A percentile compares a stretch with the other conserved stretches of the same genome.
These are phyloP conservation scores for Drosophila putrida DNA, from an alignment of 2,888 invertebrate genomes.

Conservation along the genomic window DNA sequence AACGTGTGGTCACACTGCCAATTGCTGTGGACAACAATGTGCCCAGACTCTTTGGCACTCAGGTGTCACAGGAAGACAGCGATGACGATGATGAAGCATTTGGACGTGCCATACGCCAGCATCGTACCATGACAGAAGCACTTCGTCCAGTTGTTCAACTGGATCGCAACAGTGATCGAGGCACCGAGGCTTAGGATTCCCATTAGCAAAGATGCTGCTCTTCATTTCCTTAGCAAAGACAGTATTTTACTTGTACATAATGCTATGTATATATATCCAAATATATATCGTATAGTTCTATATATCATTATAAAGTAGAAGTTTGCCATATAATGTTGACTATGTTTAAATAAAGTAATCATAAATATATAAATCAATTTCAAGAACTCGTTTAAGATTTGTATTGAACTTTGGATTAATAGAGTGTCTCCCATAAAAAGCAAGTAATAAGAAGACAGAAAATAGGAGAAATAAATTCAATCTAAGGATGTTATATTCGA, in stretches of 20 bases:
- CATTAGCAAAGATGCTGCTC: slow-evolving; percentile 57
- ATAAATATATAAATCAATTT: slow-evolving; percentile 6
- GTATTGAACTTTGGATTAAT: too few species aligned
- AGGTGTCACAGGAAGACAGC: slow-evolving; percentile 66
- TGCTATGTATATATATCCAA: slow-evolving; percentile 20
- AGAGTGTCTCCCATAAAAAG: too few species aligned
- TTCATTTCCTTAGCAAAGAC: slow-evolving; percentile 68
- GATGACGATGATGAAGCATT: slow-evolving; percentile 56
- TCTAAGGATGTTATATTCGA: too few species aligned
- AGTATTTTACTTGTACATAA: slow-evolving; percentile 69
- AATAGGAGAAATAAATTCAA: too few species aligned
- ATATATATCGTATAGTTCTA: slow-evolving; percentile 13
- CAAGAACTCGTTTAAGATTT: too few species aligned
- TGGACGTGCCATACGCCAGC: slow-evolving; percentile 86
- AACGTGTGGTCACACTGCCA: slow-evolving; percentile 51
- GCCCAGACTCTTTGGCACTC: slow-evolving; percentile 72
- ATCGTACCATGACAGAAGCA: slow-evolving; percentile 85
- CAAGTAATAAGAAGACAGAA: too few species aligned
- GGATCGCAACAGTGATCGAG: slow-evolving; percentile 17
- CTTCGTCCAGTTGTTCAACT: slow-evolving; percentile 42
- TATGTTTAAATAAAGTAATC: slow-evolving; percentile 56
- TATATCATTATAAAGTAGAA: slow-evolving; percentile 25
- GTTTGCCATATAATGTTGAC: slow-evolving; percentile 58
- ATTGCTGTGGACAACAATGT: slow-evolving; percentile 20
- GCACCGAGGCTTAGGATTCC: slow-evolving; percentile 59